Evolutionary conservation across 2,797 vertebrate genomes (phyloP), one percentile per base, ranked within the genome.

Genomic region (Enteromius thamalakanensis): DNA sequence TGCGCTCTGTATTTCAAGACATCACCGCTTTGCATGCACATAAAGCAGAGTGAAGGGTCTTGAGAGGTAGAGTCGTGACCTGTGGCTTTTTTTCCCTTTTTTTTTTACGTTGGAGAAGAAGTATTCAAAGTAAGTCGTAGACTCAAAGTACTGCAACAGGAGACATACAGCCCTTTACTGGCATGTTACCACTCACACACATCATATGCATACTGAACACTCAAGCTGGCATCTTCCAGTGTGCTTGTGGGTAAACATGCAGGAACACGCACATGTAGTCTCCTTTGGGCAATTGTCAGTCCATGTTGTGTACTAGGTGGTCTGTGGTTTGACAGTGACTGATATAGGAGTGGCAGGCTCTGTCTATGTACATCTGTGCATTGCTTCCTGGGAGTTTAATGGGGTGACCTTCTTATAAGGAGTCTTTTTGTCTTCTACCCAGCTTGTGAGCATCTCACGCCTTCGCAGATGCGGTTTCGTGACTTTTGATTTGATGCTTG

Each of bases 281-380:
- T 83, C 81, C 75, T 78, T 49, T 32, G 75, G 81, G 65, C 45
- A 69, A 71, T 62, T 78, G 71, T 82, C 81, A 76, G 9, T 82
- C 62, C 32, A 75, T 4, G 23, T 17, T 74, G 60, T 40, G 51
- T 51, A 77, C 65, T 70, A 60, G 81, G 75, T 78, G 75, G 76
- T 83, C 75, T 83, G 55, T 37, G 65, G 32, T 15, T 83, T 83
- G 81, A 83, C 81, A 71, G 65, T 78, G 81, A 83, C 29, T 78
- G 81, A 83, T 26, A 26, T 26, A 40, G 65, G 53, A 78, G 37
- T 19, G 51, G 32, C 81, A 83, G 49, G 47, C 37, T 70, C 51
- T 77, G 62, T 83, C 65, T 71, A 2, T 70, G 26, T 77, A 37
- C 40, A 23, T 83, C 65, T 78, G 26, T 58, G 53, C 40, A 26